Evolutionary conservation across 2,888 invertebrate species (phyloP).

Genomic region (Sinodicranocentrus sp.): DNA sequence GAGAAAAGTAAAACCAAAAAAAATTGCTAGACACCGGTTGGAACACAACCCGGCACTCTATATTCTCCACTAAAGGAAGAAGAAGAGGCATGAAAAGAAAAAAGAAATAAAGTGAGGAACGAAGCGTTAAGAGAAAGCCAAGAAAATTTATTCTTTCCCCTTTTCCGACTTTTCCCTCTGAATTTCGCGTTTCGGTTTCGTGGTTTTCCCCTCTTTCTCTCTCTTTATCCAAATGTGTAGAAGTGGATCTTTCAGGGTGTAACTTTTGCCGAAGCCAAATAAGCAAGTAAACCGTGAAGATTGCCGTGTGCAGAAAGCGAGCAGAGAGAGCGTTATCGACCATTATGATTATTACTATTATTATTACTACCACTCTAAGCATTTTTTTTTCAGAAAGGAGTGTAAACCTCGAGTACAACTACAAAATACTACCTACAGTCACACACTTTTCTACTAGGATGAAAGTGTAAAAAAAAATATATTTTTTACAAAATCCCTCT

Average conservation of each 20-base stretch:
- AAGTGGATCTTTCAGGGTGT: slow-evolving; percentile 16
- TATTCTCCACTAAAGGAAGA: too few relatives aligned
- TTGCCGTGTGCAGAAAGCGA: slow-evolving; percentile 10
- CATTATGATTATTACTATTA: slow-evolving; percentile 58
- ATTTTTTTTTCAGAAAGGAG: slow-evolving; percentile 24
- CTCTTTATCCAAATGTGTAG: slow-evolving; percentile 28
- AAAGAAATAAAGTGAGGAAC: slow-evolving; percentile 33
- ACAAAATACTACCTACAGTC: not conserved
- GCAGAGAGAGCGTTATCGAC: slow-evolving; percentile 45
- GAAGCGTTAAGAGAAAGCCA: slow-evolving; percentile 48
- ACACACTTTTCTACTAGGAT: too few relatives aligned
- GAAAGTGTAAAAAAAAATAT: too few relatives aligned
- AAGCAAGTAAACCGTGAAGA: slow-evolving; percentile 43
- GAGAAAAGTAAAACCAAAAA: too few relatives aligned
- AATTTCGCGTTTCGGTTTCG: slow-evolving; percentile 58
- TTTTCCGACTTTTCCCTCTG: slow-evolving; percentile 48
- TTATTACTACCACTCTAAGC: slow-evolving; percentile 29
- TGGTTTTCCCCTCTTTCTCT: slow-evolving; percentile 40
- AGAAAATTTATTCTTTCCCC: slow-evolving; percentile 60
- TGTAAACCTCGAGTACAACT: not conserved
- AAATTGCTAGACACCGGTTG: too few relatives aligned
- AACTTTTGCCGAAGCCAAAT: slow-evolving; percentile 34
- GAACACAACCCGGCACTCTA: too few relatives aligned
- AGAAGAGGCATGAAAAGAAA: too few relatives aligned
- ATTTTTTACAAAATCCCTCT: too few relatives aligned